phyloP scores from a whole-genome alignment of 2,797 vertebrate species.

The Bryconaethiops microstoma region DNA sequence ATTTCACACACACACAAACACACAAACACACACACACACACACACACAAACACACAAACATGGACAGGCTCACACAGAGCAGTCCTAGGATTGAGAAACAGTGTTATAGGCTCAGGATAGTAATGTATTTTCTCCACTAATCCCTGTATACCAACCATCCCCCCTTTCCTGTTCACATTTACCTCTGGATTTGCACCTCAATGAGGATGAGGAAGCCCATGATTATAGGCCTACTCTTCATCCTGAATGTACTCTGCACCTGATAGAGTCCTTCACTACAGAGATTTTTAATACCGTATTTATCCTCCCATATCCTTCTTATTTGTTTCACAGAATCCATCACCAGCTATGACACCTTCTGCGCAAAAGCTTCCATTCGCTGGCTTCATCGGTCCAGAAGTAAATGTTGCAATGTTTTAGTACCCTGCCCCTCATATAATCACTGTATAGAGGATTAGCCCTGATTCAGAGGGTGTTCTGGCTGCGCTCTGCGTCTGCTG shows the following conservation, averaged over 20 bases:
- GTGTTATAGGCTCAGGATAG: constrained; percentile 21
- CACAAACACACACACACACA: background rate
- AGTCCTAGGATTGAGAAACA: constrained; percentile 22
- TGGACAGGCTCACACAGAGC: constrained; percentile 4
- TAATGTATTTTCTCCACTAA: constrained; percentile 46
- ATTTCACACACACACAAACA: background rate
- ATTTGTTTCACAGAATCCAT: constrained; percentile 1
- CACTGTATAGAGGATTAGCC: background rate
- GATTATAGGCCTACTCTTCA: constrained; percentile 27
- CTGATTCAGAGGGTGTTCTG: background rate
- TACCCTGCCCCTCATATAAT: background rate
- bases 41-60: background rate
- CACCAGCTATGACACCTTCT: background rate
- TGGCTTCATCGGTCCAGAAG: background rate
- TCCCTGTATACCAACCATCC: constrained; percentile 26
- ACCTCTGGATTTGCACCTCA: constrained; percentile 52
- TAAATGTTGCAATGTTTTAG: background rate
- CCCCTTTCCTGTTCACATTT: constrained; percentile 31
- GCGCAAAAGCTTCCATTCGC: background rate
- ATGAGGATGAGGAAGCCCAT: constrained; percentile 19
- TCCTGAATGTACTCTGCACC: constrained; percentile 11
- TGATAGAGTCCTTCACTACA: background rate
- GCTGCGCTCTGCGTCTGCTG: background rate
- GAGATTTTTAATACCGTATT: background rate
- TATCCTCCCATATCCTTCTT: background rate